Evolutionary conservation across 2,888 invertebrate species (phyloP).

Genomic region (Dastarcus helophoroides): DNA sequence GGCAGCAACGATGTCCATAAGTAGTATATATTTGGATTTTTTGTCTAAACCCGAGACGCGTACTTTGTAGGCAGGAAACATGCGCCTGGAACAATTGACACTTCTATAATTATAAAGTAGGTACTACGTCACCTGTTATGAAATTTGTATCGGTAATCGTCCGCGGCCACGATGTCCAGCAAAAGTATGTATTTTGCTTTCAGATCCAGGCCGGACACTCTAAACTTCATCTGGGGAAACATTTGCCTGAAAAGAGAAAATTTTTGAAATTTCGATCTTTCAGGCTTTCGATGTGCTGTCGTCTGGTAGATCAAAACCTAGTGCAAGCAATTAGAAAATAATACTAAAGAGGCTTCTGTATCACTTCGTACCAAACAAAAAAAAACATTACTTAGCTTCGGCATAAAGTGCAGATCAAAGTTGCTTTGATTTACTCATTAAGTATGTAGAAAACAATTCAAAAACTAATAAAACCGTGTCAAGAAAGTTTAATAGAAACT

Average conservation of each 20-base stretch:
- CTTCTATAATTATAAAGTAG: slow-evolving; percentile 7
- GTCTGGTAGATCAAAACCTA: too few relatives aligned
- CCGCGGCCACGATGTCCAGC: slow-evolving; percentile 97
- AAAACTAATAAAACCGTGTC: too few relatives aligned
- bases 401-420: too few relatives aligned
- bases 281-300: too few relatives aligned
- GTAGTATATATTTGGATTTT: slow-evolving; percentile 93
- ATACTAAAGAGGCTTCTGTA: too few relatives aligned
- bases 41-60: slow-evolving; percentile 93
- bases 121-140: slow-evolving; percentile 67
- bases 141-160: slow-evolving; percentile 97
- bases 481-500: too few relatives aligned
- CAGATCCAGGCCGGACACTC: slow-evolving; percentile 95
- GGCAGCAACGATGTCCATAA: slow-evolving; percentile 95
- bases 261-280: too few relatives aligned
- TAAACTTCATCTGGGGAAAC: slow-evolving; percentile 99
- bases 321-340: too few relatives aligned
- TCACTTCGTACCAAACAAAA: too few relatives aligned
- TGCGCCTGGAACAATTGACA: slow-evolving; percentile 68
- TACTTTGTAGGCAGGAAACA: slow-evolving; percentile 97
- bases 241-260: slow-evolving; percentile 86
- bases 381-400: too few relatives aligned
- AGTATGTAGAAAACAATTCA: too few relatives aligned
- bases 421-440: too few relatives aligned
- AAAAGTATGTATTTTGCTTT: slow-evolving; percentile 98